Conservation (phyloP, 2,113 vertebrate genomes). For the Thomomys bottae region DNA sequence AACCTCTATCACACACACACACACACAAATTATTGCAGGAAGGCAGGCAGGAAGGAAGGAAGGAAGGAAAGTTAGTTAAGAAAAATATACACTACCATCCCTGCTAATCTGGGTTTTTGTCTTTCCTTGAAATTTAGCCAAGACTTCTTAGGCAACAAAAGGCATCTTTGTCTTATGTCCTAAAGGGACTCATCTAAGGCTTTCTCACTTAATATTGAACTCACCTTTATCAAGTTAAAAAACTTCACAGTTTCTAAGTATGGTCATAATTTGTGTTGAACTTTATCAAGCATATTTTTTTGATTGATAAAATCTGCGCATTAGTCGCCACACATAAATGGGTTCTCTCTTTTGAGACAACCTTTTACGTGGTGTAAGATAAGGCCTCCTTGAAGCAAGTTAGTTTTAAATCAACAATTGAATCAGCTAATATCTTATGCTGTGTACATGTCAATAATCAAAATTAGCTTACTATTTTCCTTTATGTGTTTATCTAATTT, state of each 20-base stretch:
- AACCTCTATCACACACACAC: too few species aligned
- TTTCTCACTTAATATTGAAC: not conserved
- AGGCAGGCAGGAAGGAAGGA: too few species aligned
- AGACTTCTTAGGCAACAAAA: not conserved
- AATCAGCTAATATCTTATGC: constrained; percentile 15
- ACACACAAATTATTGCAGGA: too few species aligned
- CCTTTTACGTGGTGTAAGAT: constrained; percentile 1
- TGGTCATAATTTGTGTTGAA: constrained; percentile 19
- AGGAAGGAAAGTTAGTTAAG: too few species aligned
- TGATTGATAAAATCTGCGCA: not conserved
- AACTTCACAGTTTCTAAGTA: not conserved
- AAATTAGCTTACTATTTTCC: not conserved
- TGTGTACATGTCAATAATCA: constrained; percentile 5
- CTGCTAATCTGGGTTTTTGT: not conserved
- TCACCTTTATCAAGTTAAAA: constrained; percentile 1
- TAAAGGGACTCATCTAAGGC: constrained; percentile 19
- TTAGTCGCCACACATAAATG: not conserved
- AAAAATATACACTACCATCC: too few species aligned
- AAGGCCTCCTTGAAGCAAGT: constrained; percentile 4
- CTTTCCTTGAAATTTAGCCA: not conserved
- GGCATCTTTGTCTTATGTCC: not conserved
- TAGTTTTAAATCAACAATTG: constrained; percentile 17
- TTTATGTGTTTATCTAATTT: not conserved
- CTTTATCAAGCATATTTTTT: constrained; percentile 2
- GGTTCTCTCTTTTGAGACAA: not conserved